Conservation (phyloP, 2,113 vertebrate genomes). For the Phrynosoma blainvillii region DNA sequence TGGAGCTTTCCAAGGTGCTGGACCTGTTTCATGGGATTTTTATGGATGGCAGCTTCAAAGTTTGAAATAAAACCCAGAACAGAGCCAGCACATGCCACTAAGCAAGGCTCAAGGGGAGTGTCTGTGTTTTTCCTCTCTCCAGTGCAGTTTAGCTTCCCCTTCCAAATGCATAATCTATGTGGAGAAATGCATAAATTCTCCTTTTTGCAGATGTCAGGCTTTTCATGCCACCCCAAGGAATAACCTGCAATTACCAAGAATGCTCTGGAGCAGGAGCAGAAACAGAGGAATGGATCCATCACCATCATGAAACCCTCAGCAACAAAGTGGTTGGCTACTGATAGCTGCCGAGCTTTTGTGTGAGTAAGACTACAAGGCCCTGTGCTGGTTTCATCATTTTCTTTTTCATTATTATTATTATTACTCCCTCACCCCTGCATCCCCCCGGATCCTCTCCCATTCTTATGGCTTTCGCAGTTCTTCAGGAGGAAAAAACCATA, state of each 20-base stretch:
- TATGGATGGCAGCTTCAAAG: too few species aligned
- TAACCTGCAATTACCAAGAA: background rate
- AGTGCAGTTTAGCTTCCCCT: too few species aligned
- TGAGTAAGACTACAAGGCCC: background rate
- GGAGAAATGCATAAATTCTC: too few species aligned
- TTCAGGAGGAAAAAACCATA: slow-evolving; percentile 8
- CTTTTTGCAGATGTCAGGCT: background rate
- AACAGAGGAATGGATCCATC: background rate
- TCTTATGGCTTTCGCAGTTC: background rate
- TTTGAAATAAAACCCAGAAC: too few species aligned
- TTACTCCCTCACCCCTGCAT: background rate
- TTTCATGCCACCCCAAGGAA: background rate
- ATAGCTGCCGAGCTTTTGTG: background rate
- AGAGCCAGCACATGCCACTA: too few species aligned
- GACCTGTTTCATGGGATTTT: too few species aligned
- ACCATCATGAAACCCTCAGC: too few species aligned
- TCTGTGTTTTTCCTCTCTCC: too few species aligned
- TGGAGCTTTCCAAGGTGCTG: too few species aligned
- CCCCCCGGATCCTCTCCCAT: background rate
- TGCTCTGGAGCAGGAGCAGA: background rate
- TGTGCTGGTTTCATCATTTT: accelerated
- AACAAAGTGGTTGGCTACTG: background rate
- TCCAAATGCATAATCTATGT: too few species aligned
- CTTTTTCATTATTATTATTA: background rate
- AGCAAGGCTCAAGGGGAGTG: too few species aligned